These are phyloP conservation scores for Bacillus rossius DNA, from an alignment of 1,140 invertebrate genomes.

Conservation along the genomic window DNA sequence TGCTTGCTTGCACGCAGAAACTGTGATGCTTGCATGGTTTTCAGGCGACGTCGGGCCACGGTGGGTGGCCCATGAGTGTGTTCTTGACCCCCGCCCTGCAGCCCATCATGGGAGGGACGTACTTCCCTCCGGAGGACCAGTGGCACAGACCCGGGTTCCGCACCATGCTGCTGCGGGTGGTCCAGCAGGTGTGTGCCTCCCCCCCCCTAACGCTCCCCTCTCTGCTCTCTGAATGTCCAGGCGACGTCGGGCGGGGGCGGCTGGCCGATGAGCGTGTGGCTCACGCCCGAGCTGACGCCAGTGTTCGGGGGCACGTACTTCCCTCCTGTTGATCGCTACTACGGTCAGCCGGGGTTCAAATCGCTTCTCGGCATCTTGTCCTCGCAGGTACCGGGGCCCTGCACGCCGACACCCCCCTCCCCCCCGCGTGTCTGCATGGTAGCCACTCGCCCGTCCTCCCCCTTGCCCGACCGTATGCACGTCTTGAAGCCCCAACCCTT, in stretches of 20 bases:
- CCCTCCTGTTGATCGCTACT: constrained; percentile 65
- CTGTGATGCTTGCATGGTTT: constrained; percentile 12
- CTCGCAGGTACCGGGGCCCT: constrained; percentile 40
- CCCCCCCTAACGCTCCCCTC: constrained; percentile 18
- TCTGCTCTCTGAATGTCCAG: constrained; percentile 34
- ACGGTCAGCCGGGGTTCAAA: constrained; percentile 76
- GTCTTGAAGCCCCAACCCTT: too few species aligned
- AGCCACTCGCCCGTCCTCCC: too few species aligned
- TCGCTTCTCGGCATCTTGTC: constrained; percentile 64
- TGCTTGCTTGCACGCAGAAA: too few species aligned
- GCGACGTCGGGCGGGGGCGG: constrained; percentile 75
- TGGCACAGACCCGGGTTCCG: constrained; percentile 40
- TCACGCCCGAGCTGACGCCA: constrained; percentile 84
- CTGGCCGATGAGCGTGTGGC: constrained; percentile 92
- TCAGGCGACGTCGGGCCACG: constrained; percentile 68
- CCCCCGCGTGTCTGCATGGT: too few species aligned
- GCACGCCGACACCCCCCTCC: too few species aligned
- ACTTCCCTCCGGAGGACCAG: constrained; percentile 48
- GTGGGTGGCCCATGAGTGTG: constrained; percentile 91
- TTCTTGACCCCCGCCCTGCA: constrained; percentile 85
- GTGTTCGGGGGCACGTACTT: constrained; percentile 77
- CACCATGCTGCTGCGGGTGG: too few species aligned
- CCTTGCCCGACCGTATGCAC: too few species aligned
- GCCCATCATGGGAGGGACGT: constrained; percentile 82
- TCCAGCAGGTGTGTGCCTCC: too few species aligned